A percentile compares a stretch with the other conserved stretches of the same genome.
Evolutionary conservation across 2,888 invertebrate genomes (phyloP).

Genomic region (Drosophila ezoana): DNA sequence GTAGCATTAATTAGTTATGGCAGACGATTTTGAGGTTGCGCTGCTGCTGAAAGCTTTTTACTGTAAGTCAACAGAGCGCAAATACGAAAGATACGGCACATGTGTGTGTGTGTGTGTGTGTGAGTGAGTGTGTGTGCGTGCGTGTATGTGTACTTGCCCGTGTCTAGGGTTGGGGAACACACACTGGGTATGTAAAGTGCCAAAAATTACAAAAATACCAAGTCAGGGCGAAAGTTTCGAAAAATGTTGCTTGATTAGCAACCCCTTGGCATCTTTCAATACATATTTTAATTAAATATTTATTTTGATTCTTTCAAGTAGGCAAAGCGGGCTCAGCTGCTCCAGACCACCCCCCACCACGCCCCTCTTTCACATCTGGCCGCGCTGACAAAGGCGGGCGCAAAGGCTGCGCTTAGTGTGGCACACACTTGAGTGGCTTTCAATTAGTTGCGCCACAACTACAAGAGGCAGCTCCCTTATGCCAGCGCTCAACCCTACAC

Average conservation of each 20-base stretch:
- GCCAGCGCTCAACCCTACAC: background rate
- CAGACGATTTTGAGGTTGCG: conserved; percentile 84
- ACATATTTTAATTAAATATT: conserved; percentile 78
- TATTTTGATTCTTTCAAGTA: conserved; percentile 61
- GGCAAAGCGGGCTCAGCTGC: conserved; percentile 33
- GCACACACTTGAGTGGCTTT: conserved; percentile 81
- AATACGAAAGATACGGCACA: conserved; percentile 2
- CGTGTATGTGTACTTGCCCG: background rate
- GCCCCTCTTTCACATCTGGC: conserved; percentile 3
- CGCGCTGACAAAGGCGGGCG: conserved; percentile 9
- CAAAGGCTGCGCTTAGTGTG: conserved; percentile 46
- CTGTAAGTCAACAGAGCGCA: conserved; percentile 57
- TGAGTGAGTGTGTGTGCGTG: conserved; percentile 3
- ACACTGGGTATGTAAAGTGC: conserved; percentile 15
- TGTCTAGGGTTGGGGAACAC: background rate
- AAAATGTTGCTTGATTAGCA: conserved; percentile 25
- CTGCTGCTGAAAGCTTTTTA: conserved; percentile 83
- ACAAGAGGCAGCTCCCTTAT: conserved; percentile 27
- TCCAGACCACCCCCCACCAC: background rate
- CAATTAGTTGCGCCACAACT: conserved; percentile 82
- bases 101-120: conserved; percentile 1
- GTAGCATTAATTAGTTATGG: conserved; percentile 84
- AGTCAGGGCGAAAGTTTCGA: conserved; percentile 20
- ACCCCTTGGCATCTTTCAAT: conserved; percentile 36
- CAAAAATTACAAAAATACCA: conserved; percentile 28